A percentile compares a stretch with the other conserved stretches of the same genome.
Evolutionary conservation across 2,888 invertebrate genomes (phyloP).

Genomic region (Thysanoteuthis rhombus): DNA sequence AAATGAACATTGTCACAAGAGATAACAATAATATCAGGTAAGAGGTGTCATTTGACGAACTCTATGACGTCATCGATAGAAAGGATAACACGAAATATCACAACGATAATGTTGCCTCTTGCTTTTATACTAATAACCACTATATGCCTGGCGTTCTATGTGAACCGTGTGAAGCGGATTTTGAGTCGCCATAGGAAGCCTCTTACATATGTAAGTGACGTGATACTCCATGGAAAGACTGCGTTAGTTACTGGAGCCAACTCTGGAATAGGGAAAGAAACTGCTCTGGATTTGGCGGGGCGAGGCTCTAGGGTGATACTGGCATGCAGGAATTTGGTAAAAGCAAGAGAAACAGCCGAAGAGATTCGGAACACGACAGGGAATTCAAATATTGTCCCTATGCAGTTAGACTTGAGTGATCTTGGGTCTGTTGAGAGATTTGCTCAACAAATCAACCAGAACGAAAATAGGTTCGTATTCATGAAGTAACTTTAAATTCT

Average conservation of each 20-base stretch:
- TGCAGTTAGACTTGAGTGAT: slow-evolving; percentile 24
- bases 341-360: not conserved
- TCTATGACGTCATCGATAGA: not conserved
- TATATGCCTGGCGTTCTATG: not conserved
- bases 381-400: not conserved
- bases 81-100: not conserved
- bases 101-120: not conserved
- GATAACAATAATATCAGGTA: not conserved
- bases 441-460: not conserved
- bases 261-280: slow-evolving; percentile 31
- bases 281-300: slow-evolving; percentile 13
- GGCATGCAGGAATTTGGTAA: slow-evolving; percentile 2
- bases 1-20: not conserved
- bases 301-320: slow-evolving; percentile 26
- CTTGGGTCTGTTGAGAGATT: slow-evolving; percentile 18
- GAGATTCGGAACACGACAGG: not conserved
- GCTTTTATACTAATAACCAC: not conserved
- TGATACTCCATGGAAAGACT: slow-evolving; percentile 22
- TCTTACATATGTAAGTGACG: not conserved
- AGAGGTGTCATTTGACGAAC: not conserved
- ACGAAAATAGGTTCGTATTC: slow-evolving; percentile 20
- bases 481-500: not conserved
- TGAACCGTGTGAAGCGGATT: not conserved
- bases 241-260: slow-evolving; percentile 22
- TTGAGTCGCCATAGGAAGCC: not conserved